Conservation (phyloP, 2,888 invertebrate species). For the Lymantria monacha region DNA sequence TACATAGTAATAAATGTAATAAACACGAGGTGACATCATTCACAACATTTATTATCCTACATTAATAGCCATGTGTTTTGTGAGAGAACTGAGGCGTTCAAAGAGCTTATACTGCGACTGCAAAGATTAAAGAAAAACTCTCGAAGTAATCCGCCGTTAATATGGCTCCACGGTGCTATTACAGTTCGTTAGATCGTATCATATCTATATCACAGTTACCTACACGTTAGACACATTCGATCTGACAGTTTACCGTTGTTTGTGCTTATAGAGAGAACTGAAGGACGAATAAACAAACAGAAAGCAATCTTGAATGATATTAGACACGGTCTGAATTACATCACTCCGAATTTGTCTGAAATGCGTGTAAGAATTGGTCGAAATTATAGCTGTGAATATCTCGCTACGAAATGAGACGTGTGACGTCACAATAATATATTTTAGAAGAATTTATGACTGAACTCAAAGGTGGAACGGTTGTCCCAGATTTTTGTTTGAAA, state of each 20-base stretch:
- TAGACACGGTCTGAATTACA: conserved; percentile 1
- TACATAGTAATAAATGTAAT: too few relatives aligned
- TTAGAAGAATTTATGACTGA: conserved; percentile 9
- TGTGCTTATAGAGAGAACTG: conserved; percentile 15
- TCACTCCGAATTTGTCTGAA: conserved; percentile 3
- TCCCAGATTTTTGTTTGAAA: conserved; percentile 1
- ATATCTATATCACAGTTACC: conserved; percentile 58
- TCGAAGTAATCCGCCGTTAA: conserved; percentile 15
- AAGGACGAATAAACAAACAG: conserved; percentile 3
- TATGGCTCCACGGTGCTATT: conserved; percentile 39
- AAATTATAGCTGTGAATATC: conserved; percentile 24
- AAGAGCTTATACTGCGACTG: too few relatives aligned
- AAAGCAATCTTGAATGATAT: conserved; percentile 7
- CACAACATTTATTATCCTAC: too few relatives aligned
- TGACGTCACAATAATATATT: conserved; percentile 13
- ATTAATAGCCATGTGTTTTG: too few relatives aligned
- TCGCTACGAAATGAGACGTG: conserved; percentile 25
- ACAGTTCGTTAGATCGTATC: conserved; percentile 70
- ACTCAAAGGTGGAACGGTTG: not conserved
- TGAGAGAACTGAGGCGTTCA: too few relatives aligned
- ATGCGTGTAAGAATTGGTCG: conserved; percentile 4
- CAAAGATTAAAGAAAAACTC: not conserved
- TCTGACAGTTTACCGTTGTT: conserved; percentile 33
- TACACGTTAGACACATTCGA: conserved; percentile 33
- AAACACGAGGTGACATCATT: too few relatives aligned